Evolutionary conservation across 2,113 vertebrate genomes (phyloP).

Genomic region (Dolichotis patagonum): DNA sequence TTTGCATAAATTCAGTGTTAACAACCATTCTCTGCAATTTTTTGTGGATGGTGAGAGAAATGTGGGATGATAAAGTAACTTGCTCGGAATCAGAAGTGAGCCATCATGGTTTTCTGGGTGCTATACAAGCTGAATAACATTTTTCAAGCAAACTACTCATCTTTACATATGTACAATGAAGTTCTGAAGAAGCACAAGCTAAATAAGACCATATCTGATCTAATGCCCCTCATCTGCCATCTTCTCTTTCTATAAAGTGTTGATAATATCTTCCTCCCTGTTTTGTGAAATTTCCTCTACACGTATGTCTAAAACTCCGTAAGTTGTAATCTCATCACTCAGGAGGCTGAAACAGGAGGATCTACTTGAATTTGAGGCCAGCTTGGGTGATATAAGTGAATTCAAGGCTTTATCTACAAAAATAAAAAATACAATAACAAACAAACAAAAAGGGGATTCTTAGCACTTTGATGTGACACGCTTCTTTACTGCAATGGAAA

Average conservation of each 20-base stretch:
- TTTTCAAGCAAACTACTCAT: not conserved
- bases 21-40: not conserved
- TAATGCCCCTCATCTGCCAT: not conserved
- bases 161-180: not conserved
- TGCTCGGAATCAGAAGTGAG: not conserved
- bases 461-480: not conserved
- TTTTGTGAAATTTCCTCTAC: not conserved
- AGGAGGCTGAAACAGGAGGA: not conserved
- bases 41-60: not conserved
- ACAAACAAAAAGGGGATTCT: not conserved
- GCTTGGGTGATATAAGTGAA: not conserved
- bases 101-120: not conserved
- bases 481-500: not conserved
- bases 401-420: not conserved
- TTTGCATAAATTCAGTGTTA: slow-evolving; percentile 45
- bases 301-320: not conserved
- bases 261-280: not conserved
- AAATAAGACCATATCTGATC: not conserved
- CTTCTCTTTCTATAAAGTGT: not conserved
- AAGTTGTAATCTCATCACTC: not conserved
- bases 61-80: not conserved
- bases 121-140: not conserved
- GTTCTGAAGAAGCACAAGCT: not conserved
- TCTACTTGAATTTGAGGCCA: not conserved
- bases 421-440: too few relatives aligned